Evolutionary conservation across 1,140 invertebrate genomes (phyloP), one percentile per base, ranked within the genome.

Genomic region (Ericerus pela): DNA sequence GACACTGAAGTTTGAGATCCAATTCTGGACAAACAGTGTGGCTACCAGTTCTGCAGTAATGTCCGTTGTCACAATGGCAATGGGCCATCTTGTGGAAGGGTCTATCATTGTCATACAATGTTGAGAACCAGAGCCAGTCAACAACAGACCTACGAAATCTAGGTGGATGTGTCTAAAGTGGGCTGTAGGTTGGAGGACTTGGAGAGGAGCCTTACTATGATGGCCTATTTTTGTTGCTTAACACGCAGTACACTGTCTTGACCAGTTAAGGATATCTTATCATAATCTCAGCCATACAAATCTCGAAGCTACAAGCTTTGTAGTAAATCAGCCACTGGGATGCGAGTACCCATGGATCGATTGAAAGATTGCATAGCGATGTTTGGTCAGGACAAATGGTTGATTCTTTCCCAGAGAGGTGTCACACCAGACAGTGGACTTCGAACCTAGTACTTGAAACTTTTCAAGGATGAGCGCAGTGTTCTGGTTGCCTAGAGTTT

Each of bases 241-340:
- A 56, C 65, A 67, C 2, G 51, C 20, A 11, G 65, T 28, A 55
- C 64, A 68, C 4, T n/a, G 20, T 20, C 29, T 41, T 6, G 58
- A 27, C 61, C 62, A 64, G 55, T 51, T 56, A 26, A 22, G 43
- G 47, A 37, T 54, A 54, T 69, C 61, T 53, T 60, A 61, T 11
- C 59, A 57, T 36, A 70, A 62, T 2, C 26, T 41, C 16, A 69
- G 72, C 72, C 72, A 73, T 10, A 73, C 67, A 57, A 63, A 73
- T 54, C 65, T 54, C 53, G 67, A 36, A 12, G 61, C 55, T 0
- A 73, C 62, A 27, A 72, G 54, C 57, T 67, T 66, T n/a, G n/a
- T 28, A n/a, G 28, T 66, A 47, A 64, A 63, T 55, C 56, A 59
- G 0, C 12, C 26, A 16, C 66, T 66, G 12, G 69, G 66, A 59